Conservation (phyloP, 2,113 vertebrate genomes). For the Capreolus pygargus region DNA sequence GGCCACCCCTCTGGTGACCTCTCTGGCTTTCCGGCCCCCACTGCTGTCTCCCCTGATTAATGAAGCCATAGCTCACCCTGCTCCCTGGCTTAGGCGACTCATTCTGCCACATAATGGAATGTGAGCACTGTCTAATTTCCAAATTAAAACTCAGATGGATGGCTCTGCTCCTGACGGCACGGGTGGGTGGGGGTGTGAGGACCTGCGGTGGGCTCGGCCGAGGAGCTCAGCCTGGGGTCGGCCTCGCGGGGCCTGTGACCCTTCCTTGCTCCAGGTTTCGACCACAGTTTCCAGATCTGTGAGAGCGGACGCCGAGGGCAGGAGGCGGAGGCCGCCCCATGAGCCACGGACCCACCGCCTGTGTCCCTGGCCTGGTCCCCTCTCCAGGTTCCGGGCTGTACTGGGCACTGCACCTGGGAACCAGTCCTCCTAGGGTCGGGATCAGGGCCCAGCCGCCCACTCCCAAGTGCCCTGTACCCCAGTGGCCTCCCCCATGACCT, state of each 20-base stretch:
- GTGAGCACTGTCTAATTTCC: neutral
- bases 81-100: neutral
- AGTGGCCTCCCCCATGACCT: rapidly evolving
- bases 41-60: slow-evolving; percentile 52
- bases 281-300: rapidly evolving
- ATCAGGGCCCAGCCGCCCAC: neutral
- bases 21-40: slow-evolving; percentile 24
- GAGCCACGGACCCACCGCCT: too few species aligned
- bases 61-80: slow-evolving; percentile 13
- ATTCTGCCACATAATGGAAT: neutral
- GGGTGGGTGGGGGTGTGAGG: rapidly evolving
- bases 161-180: rapidly evolving
- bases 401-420: rapidly evolving
- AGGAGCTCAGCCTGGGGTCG: rapidly evolving
- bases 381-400: neutral
- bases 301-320: rapidly evolving
- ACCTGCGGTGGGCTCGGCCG: rapidly evolving
- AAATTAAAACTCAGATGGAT: neutral
- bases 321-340: rapidly evolving
- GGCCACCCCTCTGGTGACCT: neutral
- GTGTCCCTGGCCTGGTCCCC: neutral
- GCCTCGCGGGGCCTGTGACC: rapidly evolving
- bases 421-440: rapidly evolving
- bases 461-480: too few species aligned
- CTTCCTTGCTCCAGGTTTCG: rapidly evolving